phyloP scores from a whole-genome alignment of 30 jellyfish, hydroid and myxozoan genomes.

The Haliclystus octoradiatus region DNA sequence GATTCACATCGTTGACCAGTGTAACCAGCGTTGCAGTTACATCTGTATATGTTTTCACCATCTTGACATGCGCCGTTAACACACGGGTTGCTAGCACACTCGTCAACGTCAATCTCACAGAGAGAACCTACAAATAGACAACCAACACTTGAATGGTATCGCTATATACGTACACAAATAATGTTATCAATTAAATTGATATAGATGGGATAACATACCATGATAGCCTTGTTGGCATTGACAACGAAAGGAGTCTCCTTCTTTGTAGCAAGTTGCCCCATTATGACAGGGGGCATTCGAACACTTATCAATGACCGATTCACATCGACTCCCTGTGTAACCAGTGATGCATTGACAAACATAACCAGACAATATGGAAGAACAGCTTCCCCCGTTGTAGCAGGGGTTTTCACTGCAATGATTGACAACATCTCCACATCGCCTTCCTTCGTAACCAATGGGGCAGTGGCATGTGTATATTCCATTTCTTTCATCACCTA shows the following conservation, averaged over 20 bases:
- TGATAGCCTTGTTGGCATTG: slow-evolving; percentile 54
- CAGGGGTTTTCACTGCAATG: slow-evolving; percentile 7
- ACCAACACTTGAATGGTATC: background rate
- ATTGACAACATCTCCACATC: background rate
- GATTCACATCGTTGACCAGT: slow-evolving; percentile 46
- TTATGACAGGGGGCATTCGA: slow-evolving; percentile 59
- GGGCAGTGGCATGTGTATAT: background rate
- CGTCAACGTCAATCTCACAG: slow-evolving; percentile 51
- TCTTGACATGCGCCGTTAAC: slow-evolving; percentile 67
- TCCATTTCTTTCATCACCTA: background rate
- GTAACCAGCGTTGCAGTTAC: slow-evolving; percentile 66
- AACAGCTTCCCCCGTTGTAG: slow-evolving; percentile 5
- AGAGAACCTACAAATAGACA: slow-evolving; percentile 19
- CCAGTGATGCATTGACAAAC: slow-evolving; percentile 64
- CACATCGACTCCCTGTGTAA: slow-evolving; percentile 64
- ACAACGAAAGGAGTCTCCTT: slow-evolving; percentile 36
- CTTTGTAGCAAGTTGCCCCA: slow-evolving; percentile 55
- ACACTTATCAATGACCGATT: slow-evolving; percentile 44
- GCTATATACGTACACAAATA: background rate
- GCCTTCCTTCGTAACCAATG: background rate
- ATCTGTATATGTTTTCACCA: slow-evolving; percentile 28
- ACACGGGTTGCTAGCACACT: slow-evolving; percentile 53
- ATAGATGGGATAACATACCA: slow-evolving; percentile 17
- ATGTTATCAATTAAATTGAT: no score
- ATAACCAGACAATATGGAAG: background rate